Evolutionary conservation across 1,140 invertebrate species (phyloP).

Genomic region (Papilio aristodemus): DNA sequence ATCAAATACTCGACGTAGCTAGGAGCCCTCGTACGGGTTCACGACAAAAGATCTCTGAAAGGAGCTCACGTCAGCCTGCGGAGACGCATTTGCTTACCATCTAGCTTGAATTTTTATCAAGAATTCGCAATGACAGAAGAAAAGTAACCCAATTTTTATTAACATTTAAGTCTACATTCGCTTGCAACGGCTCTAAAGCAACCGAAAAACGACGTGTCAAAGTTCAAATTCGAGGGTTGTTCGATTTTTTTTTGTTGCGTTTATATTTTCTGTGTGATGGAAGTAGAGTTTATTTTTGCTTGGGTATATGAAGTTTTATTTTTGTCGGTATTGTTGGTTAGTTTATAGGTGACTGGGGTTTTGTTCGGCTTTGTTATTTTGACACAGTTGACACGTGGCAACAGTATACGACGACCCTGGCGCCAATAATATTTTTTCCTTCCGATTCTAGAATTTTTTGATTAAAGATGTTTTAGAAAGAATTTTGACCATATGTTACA

Average conservation of each 20-base stretch:
- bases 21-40: slow-evolving; percentile 41
- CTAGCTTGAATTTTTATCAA: slow-evolving; percentile 46
- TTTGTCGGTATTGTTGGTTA: slow-evolving; percentile 4
- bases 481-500: too few species aligned
- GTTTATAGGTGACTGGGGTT: slow-evolving; percentile 33
- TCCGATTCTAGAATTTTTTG: too few species aligned
- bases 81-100: slow-evolving; percentile 43
- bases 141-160: slow-evolving; percentile 28
- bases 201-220: slow-evolving; percentile 51
- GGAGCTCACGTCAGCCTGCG: slow-evolving; percentile 49
- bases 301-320: slow-evolving; percentile 22
- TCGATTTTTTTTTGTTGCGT: slow-evolving; percentile 20
- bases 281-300: slow-evolving; percentile 43
- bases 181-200: slow-evolving; percentile 13
- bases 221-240: slow-evolving; percentile 50
- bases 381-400: slow-evolving; percentile 30
- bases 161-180: slow-evolving; percentile 33
- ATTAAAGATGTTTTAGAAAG: too few species aligned
- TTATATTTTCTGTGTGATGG: slow-evolving; percentile 19
- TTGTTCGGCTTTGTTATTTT: slow-evolving; percentile 30
- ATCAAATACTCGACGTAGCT: slow-evolving; percentile 43
- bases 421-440: too few species aligned
- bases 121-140: slow-evolving; percentile 23
- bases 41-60: slow-evolving; percentile 50
- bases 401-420: background rate